phyloP scores from a whole-genome alignment of 2,113 vertebrate species.

The Dissostichus mawsoni region DNA sequence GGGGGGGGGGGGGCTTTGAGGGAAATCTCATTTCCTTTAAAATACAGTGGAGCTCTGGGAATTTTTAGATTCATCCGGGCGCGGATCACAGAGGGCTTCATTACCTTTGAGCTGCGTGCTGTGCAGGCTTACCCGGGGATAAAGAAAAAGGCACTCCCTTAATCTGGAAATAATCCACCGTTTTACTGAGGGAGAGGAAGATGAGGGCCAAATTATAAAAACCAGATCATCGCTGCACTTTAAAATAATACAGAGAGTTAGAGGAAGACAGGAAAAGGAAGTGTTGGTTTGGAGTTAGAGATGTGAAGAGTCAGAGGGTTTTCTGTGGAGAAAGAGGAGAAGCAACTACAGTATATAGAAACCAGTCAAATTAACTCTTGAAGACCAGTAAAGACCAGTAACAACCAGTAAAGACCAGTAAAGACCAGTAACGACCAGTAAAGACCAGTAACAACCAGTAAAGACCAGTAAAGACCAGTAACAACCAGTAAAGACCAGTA shows the following conservation, averaged over 20 bases:
- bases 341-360: too few species aligned
- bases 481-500: too few species aligned
- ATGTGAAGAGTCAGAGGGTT: background rate
- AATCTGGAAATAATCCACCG: slow-evolving; percentile 86
- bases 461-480: too few species aligned
- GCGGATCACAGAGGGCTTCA: slow-evolving; percentile 80
- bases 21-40: slow-evolving; percentile 71
- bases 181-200: slow-evolving; percentile 77
- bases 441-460: too few species aligned
- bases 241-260: slow-evolving; percentile 51
- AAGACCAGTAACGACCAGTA: too few species aligned
- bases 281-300: slow-evolving; percentile 38
- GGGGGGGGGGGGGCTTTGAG: slow-evolving; percentile 38
- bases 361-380: too few species aligned
- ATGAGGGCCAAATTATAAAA: slow-evolving; percentile 75
- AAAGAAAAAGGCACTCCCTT: slow-evolving; percentile 84
- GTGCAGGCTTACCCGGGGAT: slow-evolving; percentile 80
- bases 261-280: slow-evolving; percentile 38
- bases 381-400: too few species aligned
- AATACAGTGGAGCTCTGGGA: slow-evolving; percentile 72
- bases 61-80: slow-evolving; percentile 73
- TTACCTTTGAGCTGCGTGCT: slow-evolving; percentile 81
- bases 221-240: slow-evolving; percentile 64
- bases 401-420: too few species aligned
- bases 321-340: too few species aligned